phyloP scores from a whole-genome alignment of 2,797 vertebrate species.

The Typhlichthys subterraneus region DNA sequence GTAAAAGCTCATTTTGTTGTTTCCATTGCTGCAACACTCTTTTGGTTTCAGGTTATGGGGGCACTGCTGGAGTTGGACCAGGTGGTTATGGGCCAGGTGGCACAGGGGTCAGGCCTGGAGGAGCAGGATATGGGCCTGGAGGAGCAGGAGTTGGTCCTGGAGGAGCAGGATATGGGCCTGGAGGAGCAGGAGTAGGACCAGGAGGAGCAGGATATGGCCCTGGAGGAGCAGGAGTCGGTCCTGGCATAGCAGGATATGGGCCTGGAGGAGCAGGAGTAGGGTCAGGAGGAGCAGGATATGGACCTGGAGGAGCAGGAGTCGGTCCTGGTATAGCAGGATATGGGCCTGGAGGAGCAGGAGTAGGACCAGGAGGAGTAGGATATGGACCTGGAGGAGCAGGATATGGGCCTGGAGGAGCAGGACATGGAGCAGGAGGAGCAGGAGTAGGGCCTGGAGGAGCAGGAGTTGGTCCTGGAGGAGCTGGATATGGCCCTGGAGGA shows the following conservation, averaged over 20 bases:
- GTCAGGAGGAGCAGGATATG: constrained; percentile 29
- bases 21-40: constrained; percentile 3
- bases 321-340: constrained; percentile 25
- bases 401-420: constrained; percentile 8
- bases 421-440: no score
- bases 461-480: constrained; percentile 50
- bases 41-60: constrained; percentile 67
- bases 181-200: constrained; percentile 3
- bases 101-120: constrained; percentile 22
- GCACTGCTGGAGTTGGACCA: constrained; percentile 32
- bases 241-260: constrained; percentile 42
- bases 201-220: constrained; percentile 28
- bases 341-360: constrained; percentile 9
- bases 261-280: constrained; percentile 39
- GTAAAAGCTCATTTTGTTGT: not conserved
- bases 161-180: constrained; percentile 10
- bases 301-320: constrained; percentile 21
- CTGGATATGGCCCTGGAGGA: constrained; percentile 42
- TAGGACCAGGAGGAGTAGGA: constrained; percentile 20
- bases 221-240: constrained; percentile 40
- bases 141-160: constrained; percentile 29
- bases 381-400: not conserved
- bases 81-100: constrained; percentile 35
- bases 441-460: constrained; percentile 39
- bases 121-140: constrained; percentile 14